These are phyloP conservation scores for Charaxes varanes DNA, from an alignment of 1,140 invertebrate species.

Conservation along the genomic window DNA sequence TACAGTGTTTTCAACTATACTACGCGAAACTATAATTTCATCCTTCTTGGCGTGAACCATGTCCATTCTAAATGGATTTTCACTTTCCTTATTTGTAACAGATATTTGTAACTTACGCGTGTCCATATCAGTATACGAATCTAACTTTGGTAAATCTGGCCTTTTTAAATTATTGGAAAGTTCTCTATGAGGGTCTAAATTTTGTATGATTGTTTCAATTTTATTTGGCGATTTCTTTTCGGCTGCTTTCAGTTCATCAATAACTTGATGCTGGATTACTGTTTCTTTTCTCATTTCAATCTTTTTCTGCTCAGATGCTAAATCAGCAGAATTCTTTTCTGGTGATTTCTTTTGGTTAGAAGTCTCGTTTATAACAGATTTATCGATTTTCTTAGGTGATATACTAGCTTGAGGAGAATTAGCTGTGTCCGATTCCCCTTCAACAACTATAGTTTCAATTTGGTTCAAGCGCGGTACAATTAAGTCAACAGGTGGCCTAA, in stretches of 20 bases:
- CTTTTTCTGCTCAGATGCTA: conserved; percentile 41
- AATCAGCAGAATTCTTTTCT: conserved; percentile 36
- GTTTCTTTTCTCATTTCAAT: conserved; percentile 61
- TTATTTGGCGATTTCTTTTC: conserved; percentile 61
- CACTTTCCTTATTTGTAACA: conserved; percentile 45
- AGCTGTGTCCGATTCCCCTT: conserved; percentile 52
- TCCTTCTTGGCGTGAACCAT: conserved; percentile 46
- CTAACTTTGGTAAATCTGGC: conserved; percentile 46
- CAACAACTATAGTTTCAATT: conserved; percentile 59
- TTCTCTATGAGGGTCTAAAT: conserved; percentile 50
- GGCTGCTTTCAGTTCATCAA: conserved; percentile 41
- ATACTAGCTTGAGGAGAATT: conserved; percentile 37
- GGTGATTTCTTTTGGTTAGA: conserved; percentile 49
- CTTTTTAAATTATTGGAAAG: conserved; percentile 29
- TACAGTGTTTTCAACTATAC: conserved; percentile 47
- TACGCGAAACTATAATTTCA: conserved; percentile 51
- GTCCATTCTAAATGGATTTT: conserved; percentile 50
- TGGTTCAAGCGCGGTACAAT: conserved; percentile 51
- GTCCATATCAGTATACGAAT: conserved; percentile 43
- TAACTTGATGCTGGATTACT: conserved; percentile 59
- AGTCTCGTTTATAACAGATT: conserved; percentile 51
- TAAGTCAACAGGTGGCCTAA: conserved; percentile 40
- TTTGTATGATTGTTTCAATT: conserved; percentile 59
- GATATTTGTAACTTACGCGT: conserved; percentile 38
- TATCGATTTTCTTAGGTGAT: conserved; percentile 55